Base-by-base conservation (phyloP, 2,797 vertebrate species). In the Moxostoma hubbsi region DNA sequence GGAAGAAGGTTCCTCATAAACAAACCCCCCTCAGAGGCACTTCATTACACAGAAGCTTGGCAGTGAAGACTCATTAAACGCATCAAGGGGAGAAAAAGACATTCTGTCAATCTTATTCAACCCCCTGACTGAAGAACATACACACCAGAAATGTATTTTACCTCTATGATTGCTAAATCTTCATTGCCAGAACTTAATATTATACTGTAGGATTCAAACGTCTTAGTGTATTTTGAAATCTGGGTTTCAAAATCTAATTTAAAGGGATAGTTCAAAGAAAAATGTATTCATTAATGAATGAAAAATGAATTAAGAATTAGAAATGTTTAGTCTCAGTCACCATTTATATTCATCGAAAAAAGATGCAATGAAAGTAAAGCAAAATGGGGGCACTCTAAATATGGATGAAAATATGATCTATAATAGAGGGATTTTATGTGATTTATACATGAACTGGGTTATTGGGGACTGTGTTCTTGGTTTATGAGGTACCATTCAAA, bases 41-140 rank as follows among this genome's bases (percentile, higher is more conserved):
- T 80, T 72, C 51, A 72, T 82, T 67, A 82, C 53, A 18, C 58
- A 46, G 43, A 9, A 47, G 59, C 67, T 61, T 66, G 47, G 43
- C 79, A 54, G 50, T 54, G 64, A 70, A 77, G 54, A 68, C 50
- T 80, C 71, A 75, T 75, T 75, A 75, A 9, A 64, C 10, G 53
- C 10, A 0, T 57, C 36, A 55, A 75, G 18, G 7, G 9, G 61
- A 65, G 50, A 55, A n/a, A 75, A 7, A 43, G 7, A 63, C n/a
- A 74, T n/a, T 58, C 15, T 58, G n/a, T 43, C 80, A 47, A n/a
- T 73, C 15, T 13, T 15, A 10, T 18, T 50, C 46, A 73, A 58
- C 4, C 18, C n/a, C 13, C 47, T 49, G 9, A 49, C 58, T 59
- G 49, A n/a, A 64, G 49, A 50, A 53, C 36, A 62, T 4, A 69